phyloP scores from a whole-genome alignment of 2,888 invertebrate genomes.

The Drosophila sordidula region DNA sequence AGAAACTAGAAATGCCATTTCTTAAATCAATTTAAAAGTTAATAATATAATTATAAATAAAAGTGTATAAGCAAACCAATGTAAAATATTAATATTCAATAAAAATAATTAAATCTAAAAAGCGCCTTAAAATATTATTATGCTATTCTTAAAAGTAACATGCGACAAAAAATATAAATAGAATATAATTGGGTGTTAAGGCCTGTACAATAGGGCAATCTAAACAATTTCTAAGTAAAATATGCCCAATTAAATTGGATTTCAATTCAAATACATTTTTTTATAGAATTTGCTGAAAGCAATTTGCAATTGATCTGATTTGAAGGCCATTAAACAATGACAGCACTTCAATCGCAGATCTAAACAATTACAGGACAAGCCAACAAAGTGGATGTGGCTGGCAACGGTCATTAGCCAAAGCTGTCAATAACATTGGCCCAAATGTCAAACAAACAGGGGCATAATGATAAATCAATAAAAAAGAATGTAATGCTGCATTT shows the following conservation, averaged over 20 bases:
- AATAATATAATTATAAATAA: too few species aligned
- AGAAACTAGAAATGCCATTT: too few species aligned
- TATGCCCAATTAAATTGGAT: not conserved
- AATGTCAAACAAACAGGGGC: slow-evolving; percentile 48
- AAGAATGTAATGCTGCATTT: slow-evolving; percentile 21
- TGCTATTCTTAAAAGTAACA: too few species aligned
- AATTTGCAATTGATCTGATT: slow-evolving; percentile 13
- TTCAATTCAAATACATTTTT: not conserved
- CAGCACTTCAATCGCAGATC: slow-evolving; percentile 17
- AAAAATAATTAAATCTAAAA: too few species aligned
- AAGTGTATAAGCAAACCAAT: too few species aligned
- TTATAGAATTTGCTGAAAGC: not conserved
- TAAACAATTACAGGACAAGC: slow-evolving; percentile 16
- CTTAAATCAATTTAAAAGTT: too few species aligned
- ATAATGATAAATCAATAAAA: slow-evolving; percentile 74
- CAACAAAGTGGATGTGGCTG: slow-evolving; percentile 14
- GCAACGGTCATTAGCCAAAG: slow-evolving; percentile 63
- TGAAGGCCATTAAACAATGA: slow-evolving; percentile 14
- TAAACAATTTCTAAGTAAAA: not conserved
- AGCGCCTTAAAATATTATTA: too few species aligned
- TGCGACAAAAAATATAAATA: too few species aligned
- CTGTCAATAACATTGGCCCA: slow-evolving; percentile 45
- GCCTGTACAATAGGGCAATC: too few species aligned
- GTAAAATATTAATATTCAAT: too few species aligned
- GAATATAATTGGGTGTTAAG: too few species aligned